These are phyloP conservation scores for Metallyticus violacea DNA, from an alignment of 2,888 invertebrate species.

Conservation along the genomic window DNA sequence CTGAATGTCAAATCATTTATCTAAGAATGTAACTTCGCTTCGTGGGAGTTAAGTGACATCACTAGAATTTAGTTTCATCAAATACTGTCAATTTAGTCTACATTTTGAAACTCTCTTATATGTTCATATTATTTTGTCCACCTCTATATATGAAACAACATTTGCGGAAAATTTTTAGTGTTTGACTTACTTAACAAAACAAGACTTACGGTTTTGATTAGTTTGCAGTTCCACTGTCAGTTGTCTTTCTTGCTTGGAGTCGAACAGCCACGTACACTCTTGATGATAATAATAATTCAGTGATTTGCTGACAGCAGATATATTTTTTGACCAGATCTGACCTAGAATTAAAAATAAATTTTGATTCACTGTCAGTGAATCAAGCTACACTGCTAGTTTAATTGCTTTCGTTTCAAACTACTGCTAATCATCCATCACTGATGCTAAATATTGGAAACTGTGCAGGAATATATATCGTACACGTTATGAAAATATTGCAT, in stretches of 20 bases:
- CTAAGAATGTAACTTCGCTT: too few relatives aligned
- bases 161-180: too few relatives aligned
- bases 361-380: too few relatives aligned
- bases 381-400: too few relatives aligned
- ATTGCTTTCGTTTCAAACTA: too few relatives aligned
- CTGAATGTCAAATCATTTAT: too few relatives aligned
- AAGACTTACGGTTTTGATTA: slow-evolving; percentile 56
- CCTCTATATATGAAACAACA: not conserved
- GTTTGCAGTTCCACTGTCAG: slow-evolving; percentile 66
- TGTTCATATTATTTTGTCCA: not conserved
- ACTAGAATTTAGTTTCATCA: too few relatives aligned
- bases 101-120: not conserved
- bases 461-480: too few relatives aligned
- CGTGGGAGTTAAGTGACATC: too few relatives aligned
- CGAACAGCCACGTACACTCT: slow-evolving; percentile 70
- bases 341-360: slow-evolving; percentile 45
- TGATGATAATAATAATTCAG: slow-evolving; percentile 72
- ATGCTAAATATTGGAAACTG: too few relatives aligned
- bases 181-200: not conserved
- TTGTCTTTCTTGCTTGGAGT: slow-evolving; percentile 66
- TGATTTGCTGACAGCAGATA: slow-evolving; percentile 52
- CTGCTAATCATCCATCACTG: too few relatives aligned
- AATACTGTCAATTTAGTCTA: not conserved
- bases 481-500: too few relatives aligned
- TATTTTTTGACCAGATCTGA: slow-evolving; percentile 57